Conservation (phyloP, 2,113 vertebrate genomes). For the Hippolais icterina region DNA sequence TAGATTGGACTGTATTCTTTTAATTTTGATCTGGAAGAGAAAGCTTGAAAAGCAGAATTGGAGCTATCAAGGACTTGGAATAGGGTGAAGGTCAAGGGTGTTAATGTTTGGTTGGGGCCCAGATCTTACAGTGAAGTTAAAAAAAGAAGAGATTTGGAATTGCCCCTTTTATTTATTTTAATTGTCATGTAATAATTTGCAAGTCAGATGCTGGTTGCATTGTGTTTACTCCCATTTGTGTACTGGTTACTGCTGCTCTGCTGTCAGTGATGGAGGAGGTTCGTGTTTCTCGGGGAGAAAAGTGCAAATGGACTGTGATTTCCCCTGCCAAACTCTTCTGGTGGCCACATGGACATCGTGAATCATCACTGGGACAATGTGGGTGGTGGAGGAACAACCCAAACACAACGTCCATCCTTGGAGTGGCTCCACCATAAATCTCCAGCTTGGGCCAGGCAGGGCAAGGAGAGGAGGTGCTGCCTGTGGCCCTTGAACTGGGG, state of each 20-base stretch:
- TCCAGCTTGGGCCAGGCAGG: not conserved
- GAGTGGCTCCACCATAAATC: conserved; percentile 16
- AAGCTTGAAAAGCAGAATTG: not conserved
- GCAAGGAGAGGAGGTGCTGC: not conserved
- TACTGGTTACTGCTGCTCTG: conserved; percentile 58
- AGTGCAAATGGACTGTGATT: conserved; percentile 36
- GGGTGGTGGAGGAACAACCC: conserved; percentile 65
- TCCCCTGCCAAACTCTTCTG: conserved; percentile 56
- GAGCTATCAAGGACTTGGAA: not conserved
- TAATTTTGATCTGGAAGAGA: not conserved
- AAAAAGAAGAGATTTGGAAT: conserved; percentile 38
- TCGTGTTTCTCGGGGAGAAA: conserved; percentile 13
- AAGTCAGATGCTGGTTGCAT: conserved; percentile 45
- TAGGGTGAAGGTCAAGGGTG: not conserved
- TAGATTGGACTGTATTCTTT: not conserved
- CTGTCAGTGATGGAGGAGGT: conserved; percentile 31
- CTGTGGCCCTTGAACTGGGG: not conserved
- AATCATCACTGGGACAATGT: conserved; percentile 59
- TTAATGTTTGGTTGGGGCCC: not conserved
- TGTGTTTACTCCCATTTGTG: conserved; percentile 65
- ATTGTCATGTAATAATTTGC: conserved; percentile 39
- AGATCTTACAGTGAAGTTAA: not conserved
- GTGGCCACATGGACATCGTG: conserved; percentile 63
- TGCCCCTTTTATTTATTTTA: conserved; percentile 50
- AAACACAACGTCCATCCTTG: conserved; percentile 34